phyloP scores from a whole-genome alignment of 2,888 invertebrate species.

The Sabatieria punctata region DNA sequence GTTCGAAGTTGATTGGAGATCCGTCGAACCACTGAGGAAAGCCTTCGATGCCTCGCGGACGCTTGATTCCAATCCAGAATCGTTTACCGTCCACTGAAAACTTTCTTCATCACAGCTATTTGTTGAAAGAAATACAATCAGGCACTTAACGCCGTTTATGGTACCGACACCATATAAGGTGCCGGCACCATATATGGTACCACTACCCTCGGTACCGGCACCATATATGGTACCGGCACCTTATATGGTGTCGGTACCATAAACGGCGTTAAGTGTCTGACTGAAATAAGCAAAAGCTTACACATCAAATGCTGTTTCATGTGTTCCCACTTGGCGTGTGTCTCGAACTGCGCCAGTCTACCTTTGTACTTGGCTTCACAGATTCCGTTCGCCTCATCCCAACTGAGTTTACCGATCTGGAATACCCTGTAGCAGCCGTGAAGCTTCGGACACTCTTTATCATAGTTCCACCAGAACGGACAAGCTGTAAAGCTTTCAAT shows the following conservation, averaged over 20 bases:
- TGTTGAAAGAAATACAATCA: no score
- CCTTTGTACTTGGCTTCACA: background rate
- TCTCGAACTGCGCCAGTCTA: background rate
- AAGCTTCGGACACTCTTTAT: background rate
- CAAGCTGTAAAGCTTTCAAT: background rate
- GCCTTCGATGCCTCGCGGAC: background rate
- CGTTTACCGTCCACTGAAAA: background rate
- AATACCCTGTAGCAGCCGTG: background rate
- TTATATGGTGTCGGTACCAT: no score
- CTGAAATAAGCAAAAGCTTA: background rate
- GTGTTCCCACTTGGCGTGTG: background rate
- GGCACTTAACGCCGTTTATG: no score
- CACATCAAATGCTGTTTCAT: background rate
- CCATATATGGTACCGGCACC: no score
- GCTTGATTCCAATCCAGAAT: background rate
- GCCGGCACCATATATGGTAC: no score
- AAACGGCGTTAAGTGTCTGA: no score
- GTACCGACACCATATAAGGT: no score
- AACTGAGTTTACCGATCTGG: background rate
- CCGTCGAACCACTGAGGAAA: background rate
- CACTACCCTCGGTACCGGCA: no score
- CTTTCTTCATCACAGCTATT: background rate
- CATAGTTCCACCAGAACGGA: background rate
- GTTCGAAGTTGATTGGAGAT: no score
- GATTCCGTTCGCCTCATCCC: background rate